These are phyloP conservation scores for Volucella bombylans DNA, from an alignment of 2,888 invertebrate genomes.

Conservation along the genomic window DNA sequence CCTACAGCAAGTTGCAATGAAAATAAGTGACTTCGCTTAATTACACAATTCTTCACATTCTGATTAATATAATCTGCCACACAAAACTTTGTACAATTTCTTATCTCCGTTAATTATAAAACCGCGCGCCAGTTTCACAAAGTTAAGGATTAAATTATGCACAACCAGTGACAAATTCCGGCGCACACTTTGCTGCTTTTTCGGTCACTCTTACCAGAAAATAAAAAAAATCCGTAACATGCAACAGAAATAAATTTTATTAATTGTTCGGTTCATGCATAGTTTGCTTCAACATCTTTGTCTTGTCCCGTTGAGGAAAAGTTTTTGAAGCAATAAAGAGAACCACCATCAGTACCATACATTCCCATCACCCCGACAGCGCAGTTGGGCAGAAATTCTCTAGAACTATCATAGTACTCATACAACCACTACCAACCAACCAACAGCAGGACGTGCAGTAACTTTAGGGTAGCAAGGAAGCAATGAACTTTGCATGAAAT, in stretches of 20 bases:
- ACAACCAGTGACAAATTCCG: constrained; percentile 2
- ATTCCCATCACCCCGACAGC: too few species aligned
- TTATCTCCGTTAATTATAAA: too few species aligned
- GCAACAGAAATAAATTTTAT: constrained; percentile 47
- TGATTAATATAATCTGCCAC: too few species aligned
- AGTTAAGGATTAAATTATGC: constrained; percentile 1
- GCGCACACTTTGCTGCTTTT: constrained; percentile 14
- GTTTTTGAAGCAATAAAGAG: constrained; percentile 40
- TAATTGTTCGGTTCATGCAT: constrained; percentile 47
- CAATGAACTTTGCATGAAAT: constrained; percentile 54
- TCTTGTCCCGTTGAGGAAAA: constrained; percentile 31
- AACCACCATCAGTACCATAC: constrained; percentile 29
- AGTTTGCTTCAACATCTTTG: constrained; percentile 40
- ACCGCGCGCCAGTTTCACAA: too few species aligned
- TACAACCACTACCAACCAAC: not conserved
- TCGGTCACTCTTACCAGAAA: too few species aligned
- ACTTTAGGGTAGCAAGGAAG: constrained; percentile 36
- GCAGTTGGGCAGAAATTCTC: too few species aligned
- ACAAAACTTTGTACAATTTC: too few species aligned
- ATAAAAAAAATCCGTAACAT: constrained; percentile 11
- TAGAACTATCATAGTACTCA: too few species aligned
- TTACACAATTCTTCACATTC: too few species aligned
- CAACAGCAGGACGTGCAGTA: constrained; percentile 14
- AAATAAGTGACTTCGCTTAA: too few species aligned
- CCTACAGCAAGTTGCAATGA: too few species aligned